phyloP scores from a whole-genome alignment of 2,888 invertebrate genomes.

The Stenolophus ochropezus region DNA sequence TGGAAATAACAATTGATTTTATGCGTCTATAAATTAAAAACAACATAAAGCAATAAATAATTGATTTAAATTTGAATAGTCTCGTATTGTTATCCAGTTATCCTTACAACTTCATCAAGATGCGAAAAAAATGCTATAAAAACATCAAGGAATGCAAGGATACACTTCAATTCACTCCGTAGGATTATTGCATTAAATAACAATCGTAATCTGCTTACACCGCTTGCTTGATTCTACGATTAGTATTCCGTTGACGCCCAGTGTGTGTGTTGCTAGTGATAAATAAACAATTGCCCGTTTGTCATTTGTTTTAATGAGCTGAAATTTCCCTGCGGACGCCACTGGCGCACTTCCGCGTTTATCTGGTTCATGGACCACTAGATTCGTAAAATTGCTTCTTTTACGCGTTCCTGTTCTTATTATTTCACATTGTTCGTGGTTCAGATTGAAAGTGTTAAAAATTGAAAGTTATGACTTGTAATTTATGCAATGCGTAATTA shows the following conservation, averaged over 20 bases:
- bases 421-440: background rate
- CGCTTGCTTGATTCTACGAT: background rate
- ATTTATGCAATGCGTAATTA: conserved; percentile 16
- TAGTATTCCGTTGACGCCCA: background rate
- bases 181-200: background rate
- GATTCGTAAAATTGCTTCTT: background rate
- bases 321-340: conserved; percentile 33
- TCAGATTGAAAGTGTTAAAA: conserved; percentile 15
- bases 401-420: background rate
- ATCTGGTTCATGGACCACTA: conserved; percentile 38
- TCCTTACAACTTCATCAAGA: background rate
- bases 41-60: background rate
- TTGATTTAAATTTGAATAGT: background rate
- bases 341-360: conserved; percentile 21
- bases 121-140: background rate
- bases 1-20: background rate
- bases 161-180: background rate
- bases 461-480: background rate
- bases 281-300: conserved; percentile 5
- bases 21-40: background rate
- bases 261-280: background rate
- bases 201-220: background rate
- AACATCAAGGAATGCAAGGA: conserved; percentile 9
- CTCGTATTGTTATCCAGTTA: background rate
- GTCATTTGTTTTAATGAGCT: conserved; percentile 36